These are phyloP conservation scores for Acanthopagrus latus DNA, from an alignment of 2,797 vertebrate genomes.

Conservation along the genomic window DNA sequence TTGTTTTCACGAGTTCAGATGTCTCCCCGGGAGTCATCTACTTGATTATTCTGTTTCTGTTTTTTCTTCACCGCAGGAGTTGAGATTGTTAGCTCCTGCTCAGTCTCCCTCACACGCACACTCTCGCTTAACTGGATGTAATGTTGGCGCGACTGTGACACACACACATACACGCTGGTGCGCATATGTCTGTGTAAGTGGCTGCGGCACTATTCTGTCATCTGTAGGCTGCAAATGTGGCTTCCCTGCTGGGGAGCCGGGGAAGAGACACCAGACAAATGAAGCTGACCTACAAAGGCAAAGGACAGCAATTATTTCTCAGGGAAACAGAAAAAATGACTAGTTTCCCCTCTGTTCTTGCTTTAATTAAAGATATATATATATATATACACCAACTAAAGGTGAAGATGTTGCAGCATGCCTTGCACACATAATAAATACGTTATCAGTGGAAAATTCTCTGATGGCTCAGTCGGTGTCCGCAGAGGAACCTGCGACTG, in stretches of 20 bases:
- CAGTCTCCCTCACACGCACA: constrained; percentile 1
- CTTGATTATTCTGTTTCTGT: constrained; percentile 67
- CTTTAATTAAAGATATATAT: constrained; percentile 57
- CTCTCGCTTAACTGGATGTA: constrained; percentile 43
- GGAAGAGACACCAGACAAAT: constrained; percentile 75
- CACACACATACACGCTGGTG: constrained; percentile 22
- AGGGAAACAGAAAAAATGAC: constrained; percentile 40
- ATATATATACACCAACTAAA: constrained; percentile 24
- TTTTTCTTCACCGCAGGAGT: constrained; percentile 59
- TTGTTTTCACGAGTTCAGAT: constrained; percentile 63
- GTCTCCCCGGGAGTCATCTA: constrained; percentile 64
- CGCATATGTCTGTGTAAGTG: constrained; percentile 53
- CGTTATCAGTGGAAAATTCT: constrained; percentile 37
- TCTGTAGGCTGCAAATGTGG: constrained; percentile 63
- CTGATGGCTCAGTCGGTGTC: constrained; percentile 7
- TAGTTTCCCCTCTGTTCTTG: constrained; percentile 29
- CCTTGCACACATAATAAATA: constrained; percentile 38
- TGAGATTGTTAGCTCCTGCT: constrained; percentile 69
- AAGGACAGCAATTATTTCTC: constrained; percentile 79
- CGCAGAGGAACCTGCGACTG: constrained; percentile 38
- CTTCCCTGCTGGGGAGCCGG: constrained; percentile 74
- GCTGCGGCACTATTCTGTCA: constrained; percentile 76
- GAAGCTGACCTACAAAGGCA: constrained; percentile 81
- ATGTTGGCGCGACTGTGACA: constrained; percentile 26
- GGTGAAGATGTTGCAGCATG: constrained; percentile 40